Percentiles rank a stretch among this genome's conserved stretches.
Conservation (phyloP, 2,113 vertebrate species). For the Sylvia atricapilla region DNA sequence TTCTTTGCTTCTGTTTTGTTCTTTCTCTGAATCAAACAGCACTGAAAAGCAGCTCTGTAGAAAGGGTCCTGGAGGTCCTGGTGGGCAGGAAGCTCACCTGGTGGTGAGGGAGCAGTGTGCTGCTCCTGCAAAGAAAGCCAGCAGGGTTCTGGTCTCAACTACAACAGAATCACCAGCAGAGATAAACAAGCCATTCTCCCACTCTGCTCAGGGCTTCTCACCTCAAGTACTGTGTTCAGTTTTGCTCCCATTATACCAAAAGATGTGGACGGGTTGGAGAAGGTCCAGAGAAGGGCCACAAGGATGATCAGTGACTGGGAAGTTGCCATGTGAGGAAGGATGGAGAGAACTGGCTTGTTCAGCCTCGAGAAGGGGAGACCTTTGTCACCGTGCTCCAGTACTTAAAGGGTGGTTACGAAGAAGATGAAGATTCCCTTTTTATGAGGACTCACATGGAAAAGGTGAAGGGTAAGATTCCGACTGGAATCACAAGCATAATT, state of each 20-base stretch:
- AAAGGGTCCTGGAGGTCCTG: neutral
- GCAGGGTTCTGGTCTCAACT: neutral
- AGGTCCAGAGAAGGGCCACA: neutral
- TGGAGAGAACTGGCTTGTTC: neutral
- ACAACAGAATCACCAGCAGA: neutral
- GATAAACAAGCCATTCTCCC: neutral
- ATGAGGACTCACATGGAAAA: neutral
- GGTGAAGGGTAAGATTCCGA: neutral
- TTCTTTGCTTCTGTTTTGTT: neutral
- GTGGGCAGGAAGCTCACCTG: neutral
- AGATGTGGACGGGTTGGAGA: neutral
- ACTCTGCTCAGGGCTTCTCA: neutral
- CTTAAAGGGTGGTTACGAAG: neutral
- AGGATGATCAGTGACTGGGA: neutral
- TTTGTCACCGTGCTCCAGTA: neutral
- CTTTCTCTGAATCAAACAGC: neutral
- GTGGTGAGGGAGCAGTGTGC: neutral
- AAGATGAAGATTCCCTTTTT: neutral
- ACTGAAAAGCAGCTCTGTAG: neutral
- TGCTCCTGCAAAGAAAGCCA: neutral
- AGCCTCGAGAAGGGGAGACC: neutral
- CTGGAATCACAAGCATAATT: neutral
- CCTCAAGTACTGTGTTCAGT: neutral
- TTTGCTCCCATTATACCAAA: neutral
- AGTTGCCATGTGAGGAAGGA: neutral